Conservation (phyloP, 35 echinoderm and acorn worm species). For the Stichopus chloronotus region DNA sequence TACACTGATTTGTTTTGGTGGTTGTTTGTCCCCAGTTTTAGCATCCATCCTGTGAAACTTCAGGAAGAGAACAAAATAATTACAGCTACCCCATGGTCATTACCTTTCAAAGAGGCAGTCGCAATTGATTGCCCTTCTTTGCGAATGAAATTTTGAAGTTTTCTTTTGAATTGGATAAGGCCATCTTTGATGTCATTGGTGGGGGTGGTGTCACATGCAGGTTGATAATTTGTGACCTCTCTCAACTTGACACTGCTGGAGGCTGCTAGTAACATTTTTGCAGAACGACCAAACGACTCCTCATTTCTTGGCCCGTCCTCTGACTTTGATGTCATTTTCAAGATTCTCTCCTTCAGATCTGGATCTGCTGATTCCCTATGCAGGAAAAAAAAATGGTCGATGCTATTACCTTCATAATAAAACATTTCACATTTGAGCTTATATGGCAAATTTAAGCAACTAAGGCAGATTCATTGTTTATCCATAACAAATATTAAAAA, state of each 20-base stretch:
- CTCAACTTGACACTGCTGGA: neutral
- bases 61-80: no score
- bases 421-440: neutral
- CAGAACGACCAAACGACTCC: constrained; percentile 66
- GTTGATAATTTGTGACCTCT: neutral
- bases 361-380: constrained; percentile 9
- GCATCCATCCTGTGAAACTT: no score
- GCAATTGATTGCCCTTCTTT: constrained; percentile 18
- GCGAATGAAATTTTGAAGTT: constrained; percentile 22
- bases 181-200: neutral
- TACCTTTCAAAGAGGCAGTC: constrained; percentile 44
- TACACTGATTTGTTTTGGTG: no score
- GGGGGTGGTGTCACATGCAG: neutral
- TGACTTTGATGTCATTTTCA: constrained; percentile 74
- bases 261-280: constrained; percentile 70
- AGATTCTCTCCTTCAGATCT: constrained; percentile 69
- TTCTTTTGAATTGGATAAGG: neutral
- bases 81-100: neutral
- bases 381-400: neutral
- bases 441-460: no score
- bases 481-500: no score
- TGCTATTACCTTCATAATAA: neutral
- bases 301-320: constrained; percentile 55
- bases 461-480: no score
- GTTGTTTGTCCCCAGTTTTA: no score